Evolutionary conservation across 2,888 invertebrate genomes (phyloP), one percentile per base, ranked within the genome.

Genomic region (Spilarctia lutea): DNA sequence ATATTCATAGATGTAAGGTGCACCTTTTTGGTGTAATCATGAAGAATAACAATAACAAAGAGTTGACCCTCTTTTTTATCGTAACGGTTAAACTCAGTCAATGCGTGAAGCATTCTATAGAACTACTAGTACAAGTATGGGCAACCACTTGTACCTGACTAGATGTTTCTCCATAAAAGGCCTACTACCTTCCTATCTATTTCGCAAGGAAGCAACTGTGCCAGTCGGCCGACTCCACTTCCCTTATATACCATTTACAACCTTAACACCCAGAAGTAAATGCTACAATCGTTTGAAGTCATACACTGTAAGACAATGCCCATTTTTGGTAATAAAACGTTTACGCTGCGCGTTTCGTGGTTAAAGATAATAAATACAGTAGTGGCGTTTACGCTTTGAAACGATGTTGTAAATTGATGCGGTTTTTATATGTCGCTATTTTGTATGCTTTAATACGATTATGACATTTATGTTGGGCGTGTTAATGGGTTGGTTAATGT

Each of bases 171-270:
- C 91, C 90, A 85, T 90, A 90, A 85, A 89, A 85, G 85, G 85
- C 74, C 75, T 72, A 79, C 82, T 84, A 84, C 73, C 88, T 91
- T 91, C 90, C 89, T 89, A 86, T 75, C 78, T 82, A 88, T 91
- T 92, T 91, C 87, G 89, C 89, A 89, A 90, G 85, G 86, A 87
- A 86, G 82, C 82, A 89, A 89, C 88, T 87, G 81, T 90, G 88
- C 85, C 85, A 89, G 74, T 87, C 83, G 86, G 81, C 76, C 82
- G 78, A 68, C 66, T 56, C 18, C 0, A 77, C 76, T 85, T 83
- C 82, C 84, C 75, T 77, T 39, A 76, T 71, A 69, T 48, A 27
- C 71, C 33, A 87, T 65, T 79, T 39, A 72, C 27, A 76, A 81
- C 79, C 78, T 76, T 86, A 85, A 24, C 0, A 0, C 4, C 0